A percentile compares a stretch with the other conserved stretches of the same genome.
Conservation (phyloP, 2,113 vertebrate genomes). For the Daboia siamensis region DNA sequence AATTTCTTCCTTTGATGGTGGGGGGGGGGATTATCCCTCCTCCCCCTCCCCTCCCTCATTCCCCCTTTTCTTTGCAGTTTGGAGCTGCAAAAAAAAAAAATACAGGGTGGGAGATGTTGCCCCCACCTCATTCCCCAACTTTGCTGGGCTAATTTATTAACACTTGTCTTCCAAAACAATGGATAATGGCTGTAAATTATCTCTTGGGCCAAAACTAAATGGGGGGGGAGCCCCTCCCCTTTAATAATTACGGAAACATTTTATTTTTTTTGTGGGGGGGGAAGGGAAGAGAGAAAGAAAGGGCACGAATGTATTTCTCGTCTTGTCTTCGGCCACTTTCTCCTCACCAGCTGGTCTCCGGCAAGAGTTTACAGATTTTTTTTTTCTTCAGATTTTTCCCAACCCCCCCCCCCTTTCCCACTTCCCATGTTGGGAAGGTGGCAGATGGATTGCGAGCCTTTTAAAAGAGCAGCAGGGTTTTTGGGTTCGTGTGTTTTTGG, state of each 20-base stretch:
- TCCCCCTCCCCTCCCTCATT: not conserved
- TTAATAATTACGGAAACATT: not conserved
- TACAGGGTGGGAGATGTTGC: not conserved
- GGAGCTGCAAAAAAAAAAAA: too few species aligned
- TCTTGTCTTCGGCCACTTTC: slow-evolving; percentile 71
- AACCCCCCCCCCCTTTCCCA: slow-evolving; percentile 51
- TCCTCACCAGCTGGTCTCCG: slow-evolving; percentile 89
- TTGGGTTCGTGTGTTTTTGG: not conserved
- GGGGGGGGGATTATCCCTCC: too few species aligned
- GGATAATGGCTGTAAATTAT: slow-evolving; percentile 88
- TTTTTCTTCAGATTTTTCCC: too few species aligned
- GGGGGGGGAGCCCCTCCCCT: slow-evolving; percentile 77
- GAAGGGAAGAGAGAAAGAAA: too few species aligned
- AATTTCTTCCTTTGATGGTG: not conserved
- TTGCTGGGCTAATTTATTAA: slow-evolving; percentile 77
- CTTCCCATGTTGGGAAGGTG: slow-evolving; percentile 67
- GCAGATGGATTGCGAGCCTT: slow-evolving; percentile 90
- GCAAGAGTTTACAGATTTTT: slow-evolving; percentile 64
- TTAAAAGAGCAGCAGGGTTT: slow-evolving; percentile 10
- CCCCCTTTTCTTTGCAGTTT: not conserved
- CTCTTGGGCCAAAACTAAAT: slow-evolving; percentile 75
- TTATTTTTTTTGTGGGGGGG: too few species aligned
- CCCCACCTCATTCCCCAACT: not conserved
- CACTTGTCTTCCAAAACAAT: slow-evolving; percentile 59
- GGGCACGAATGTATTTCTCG: slow-evolving; percentile 65